Evolutionary conservation across 2,888 invertebrate species (phyloP), one percentile per base, ranked within the genome.

Genomic region (Cyaniris semiargus): DNA sequence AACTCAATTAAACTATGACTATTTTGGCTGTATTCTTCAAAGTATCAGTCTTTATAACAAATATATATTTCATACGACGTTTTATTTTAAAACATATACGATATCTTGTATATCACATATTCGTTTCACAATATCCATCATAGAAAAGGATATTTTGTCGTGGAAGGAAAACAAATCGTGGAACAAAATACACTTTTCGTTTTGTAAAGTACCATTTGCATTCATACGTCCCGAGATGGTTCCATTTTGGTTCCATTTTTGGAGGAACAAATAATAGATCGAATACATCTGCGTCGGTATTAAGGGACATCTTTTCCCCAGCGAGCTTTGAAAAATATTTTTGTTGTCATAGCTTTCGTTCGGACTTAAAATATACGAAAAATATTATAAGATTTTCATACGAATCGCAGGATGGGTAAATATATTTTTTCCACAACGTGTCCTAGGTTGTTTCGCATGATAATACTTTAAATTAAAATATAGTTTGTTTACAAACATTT

Each of bases 271-370:
- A 93, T 93, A 91, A 93, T 93, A 91, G 92, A 87, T 86, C 82
- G 87, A 88, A 86, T 91, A 91, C 92, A 92, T 89, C 90, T 92
- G 91, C 86, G 89, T 79, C 86, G 86, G 88, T 86, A 91, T 93
- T 93, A 92, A 91, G 92, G 93, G 93, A 92, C 92, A 92, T 92
- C 88, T 91, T 92, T 93, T 88, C 91, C 89, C 88, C 85, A 87
- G 88, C 84, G 89, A 88, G 90, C 86, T 90, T 87, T 85, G 88
- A 92, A 93, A 53, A 93, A 93, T 91, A 93, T 93, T 92, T 93
- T 92, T 93, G 91, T 91, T 92, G 91, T 90, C 90, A 87, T 86
- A 85, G 87, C 85, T 85, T 86, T 85, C 85, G 85, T 85, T 86
- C 78, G 76, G 70, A 76, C 75, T 74, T 58, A 48, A 56, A 71